These are phyloP conservation scores for Acanthisitta chloris DNA, from an alignment of 2,113 vertebrate species.

Conservation along the genomic window DNA sequence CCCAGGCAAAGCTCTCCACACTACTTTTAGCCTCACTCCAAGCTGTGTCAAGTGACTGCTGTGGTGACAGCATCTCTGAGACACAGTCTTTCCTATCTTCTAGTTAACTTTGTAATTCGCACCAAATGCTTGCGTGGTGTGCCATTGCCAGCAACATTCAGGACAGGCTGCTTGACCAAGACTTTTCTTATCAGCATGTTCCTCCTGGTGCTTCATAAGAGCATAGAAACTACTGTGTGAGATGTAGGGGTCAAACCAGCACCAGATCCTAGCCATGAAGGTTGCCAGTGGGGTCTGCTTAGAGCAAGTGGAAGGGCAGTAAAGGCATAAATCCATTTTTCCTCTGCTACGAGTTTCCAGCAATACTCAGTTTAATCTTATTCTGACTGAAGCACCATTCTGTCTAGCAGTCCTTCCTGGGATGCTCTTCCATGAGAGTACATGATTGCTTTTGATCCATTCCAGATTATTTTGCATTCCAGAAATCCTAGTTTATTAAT, in stretches of 20 bases:
- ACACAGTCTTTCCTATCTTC: neutral
- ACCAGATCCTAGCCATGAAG: neutral
- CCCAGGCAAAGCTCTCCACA: neutral
- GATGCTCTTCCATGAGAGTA: neutral
- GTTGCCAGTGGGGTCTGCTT: neutral
- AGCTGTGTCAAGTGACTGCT: neutral
- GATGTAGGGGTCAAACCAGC: neutral
- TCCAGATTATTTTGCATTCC: neutral
- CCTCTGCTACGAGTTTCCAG: accelerated
- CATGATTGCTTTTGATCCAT: neutral
- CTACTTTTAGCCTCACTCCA: neutral
- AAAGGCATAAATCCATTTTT: neutral
- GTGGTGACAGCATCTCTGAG: neutral
- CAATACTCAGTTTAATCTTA: neutral
- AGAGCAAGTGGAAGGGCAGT: neutral
- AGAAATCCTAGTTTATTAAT: neutral
- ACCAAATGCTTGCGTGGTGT: accelerated
- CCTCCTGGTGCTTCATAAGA: neutral
- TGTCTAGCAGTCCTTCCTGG: neutral
- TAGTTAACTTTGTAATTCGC: neutral
- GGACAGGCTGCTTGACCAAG: neutral
- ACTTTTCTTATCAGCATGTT: neutral
- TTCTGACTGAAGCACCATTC: neutral
- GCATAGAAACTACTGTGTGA: neutral
- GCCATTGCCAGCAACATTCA: neutral